Percentiles rank a stretch among this genome's conserved stretches.
These are phyloP conservation scores for Salmo trutta DNA, from an alignment of 2,797 vertebrate species.

Conservation along the genomic window DNA sequence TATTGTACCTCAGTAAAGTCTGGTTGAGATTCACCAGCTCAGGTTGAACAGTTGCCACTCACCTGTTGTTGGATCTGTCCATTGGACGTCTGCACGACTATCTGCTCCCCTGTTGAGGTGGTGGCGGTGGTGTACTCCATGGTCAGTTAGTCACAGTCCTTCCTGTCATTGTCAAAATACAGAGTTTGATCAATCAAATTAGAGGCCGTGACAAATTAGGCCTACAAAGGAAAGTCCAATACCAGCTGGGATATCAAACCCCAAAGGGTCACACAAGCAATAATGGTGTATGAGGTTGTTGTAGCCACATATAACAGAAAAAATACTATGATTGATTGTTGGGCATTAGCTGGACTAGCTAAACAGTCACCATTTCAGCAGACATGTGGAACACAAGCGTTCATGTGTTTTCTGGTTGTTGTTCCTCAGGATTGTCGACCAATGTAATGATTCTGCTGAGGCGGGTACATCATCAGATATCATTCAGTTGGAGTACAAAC, in stretches of 20 bases:
- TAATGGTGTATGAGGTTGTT: neutral
- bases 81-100: constrained; percentile 77
- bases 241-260: neutral
- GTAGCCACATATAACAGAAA: neutral
- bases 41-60: constrained; percentile 4
- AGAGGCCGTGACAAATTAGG: neutral
- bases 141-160: neutral
- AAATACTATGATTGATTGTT: neutral
- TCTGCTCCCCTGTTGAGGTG: constrained; percentile 81
- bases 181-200: neutral
- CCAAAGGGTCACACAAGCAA: neutral
- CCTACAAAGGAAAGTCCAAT: neutral
- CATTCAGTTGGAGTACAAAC: neutral
- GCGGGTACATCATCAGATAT: neutral
- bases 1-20: neutral
- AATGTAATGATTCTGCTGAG: neutral
- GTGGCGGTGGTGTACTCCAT: constrained; percentile 84
- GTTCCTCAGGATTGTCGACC: neutral
- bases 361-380: neutral
- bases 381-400: neutral
- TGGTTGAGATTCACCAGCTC: neutral
- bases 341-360: neutral
- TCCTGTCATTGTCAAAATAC: neutral
- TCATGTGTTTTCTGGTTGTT: neutral
- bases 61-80: constrained; percentile 86